These are phyloP conservation scores for Tromatobia lineatoria DNA, from an alignment of 2,888 invertebrate species.

Conservation along the genomic window DNA sequence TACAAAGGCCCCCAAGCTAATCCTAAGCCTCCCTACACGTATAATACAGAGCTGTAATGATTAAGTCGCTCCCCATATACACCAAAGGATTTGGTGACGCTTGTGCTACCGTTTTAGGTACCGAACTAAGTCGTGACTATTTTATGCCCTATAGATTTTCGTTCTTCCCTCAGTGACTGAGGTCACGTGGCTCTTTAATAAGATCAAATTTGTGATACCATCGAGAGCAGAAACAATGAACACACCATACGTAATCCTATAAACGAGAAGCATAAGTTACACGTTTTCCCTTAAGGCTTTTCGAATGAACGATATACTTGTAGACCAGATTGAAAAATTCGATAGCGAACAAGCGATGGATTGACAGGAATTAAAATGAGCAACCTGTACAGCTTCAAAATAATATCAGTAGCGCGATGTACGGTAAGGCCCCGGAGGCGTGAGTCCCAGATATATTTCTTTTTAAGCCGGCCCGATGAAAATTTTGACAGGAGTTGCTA, in stretches of 20 bases:
- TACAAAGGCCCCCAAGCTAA: conserved; percentile 57
- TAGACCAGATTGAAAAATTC: conserved; percentile 9
- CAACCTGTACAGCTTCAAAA: neutral
- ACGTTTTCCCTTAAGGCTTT: conserved; percentile 5
- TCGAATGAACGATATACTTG: conserved; percentile 4
- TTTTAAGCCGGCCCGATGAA: neutral
- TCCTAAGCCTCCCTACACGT: conserved; percentile 46
- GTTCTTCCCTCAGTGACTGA: conserved; percentile 12
- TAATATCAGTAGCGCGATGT: neutral
- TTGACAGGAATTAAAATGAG: neutral
- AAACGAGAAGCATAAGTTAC: neutral
- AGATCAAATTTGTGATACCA: conserved; percentile 61
- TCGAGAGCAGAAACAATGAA: conserved; percentile 41
- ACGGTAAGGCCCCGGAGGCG: neutral
- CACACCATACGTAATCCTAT: neutral
- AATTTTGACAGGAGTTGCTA: neutral
- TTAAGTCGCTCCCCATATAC: neutral
- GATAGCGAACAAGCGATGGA: neutral
- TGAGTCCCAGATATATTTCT: neutral
- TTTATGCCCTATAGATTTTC: conserved; percentile 47
- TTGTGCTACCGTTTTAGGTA: conserved; percentile 35
- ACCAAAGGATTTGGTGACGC: conserved; percentile 31
- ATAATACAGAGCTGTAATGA: conserved; percentile 45
- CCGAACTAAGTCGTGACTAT: conserved; percentile 39
- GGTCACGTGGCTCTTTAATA: conserved; percentile 63